phyloP scores from a whole-genome alignment of 2,113 vertebrate genomes.

The Ammodytes marinus region DNA sequence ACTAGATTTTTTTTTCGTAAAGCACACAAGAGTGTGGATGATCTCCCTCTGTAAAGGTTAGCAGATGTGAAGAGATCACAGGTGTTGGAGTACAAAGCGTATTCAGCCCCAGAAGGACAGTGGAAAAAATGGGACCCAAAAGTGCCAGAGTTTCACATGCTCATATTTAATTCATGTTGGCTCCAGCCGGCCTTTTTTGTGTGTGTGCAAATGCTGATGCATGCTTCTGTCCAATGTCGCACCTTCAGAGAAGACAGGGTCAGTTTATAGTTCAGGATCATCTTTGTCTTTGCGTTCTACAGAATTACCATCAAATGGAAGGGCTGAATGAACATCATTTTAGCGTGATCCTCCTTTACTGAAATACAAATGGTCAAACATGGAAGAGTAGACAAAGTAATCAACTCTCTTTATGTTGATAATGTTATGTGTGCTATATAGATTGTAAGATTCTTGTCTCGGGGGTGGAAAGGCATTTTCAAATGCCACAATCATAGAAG shows the following conservation, averaged over 20 bases:
- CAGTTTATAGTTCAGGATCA: conserved; percentile 24
- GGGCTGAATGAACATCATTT: conserved; percentile 15
- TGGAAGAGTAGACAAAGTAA: conserved; percentile 46
- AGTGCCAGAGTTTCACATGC: conserved; percentile 66
- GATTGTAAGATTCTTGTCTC: conserved; percentile 80
- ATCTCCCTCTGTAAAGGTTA: conserved; percentile 61
- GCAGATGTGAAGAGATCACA: conserved; percentile 73
- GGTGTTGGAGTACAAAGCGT: conserved; percentile 68
- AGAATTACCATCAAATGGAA: conserved; percentile 24
- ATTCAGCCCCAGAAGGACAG: conserved; percentile 60
- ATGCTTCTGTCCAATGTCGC: conserved; percentile 54
- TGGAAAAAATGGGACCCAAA: conserved; percentile 59
- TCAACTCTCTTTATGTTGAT: conserved; percentile 71
- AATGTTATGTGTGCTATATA: conserved; percentile 72
- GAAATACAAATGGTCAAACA: conserved; percentile 24
- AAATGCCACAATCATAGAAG: conserved; percentile 83
- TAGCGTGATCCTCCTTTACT: conserved; percentile 9
- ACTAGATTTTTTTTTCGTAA: conserved; percentile 42
- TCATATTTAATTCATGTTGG: conserved; percentile 77
- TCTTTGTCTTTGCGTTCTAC: conserved; percentile 22
- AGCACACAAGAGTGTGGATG: conserved; percentile 15
- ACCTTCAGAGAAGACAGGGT: conserved; percentile 14
- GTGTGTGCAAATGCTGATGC: conserved; percentile 72
- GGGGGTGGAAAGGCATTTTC: conserved; percentile 71
- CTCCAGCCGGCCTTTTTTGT: conserved; percentile 42